A percentile compares a stretch with the other conserved stretches of the same genome.
Evolutionary conservation across 2,888 invertebrate genomes (phyloP).

Genomic region (Sussaba pulchella): DNA sequence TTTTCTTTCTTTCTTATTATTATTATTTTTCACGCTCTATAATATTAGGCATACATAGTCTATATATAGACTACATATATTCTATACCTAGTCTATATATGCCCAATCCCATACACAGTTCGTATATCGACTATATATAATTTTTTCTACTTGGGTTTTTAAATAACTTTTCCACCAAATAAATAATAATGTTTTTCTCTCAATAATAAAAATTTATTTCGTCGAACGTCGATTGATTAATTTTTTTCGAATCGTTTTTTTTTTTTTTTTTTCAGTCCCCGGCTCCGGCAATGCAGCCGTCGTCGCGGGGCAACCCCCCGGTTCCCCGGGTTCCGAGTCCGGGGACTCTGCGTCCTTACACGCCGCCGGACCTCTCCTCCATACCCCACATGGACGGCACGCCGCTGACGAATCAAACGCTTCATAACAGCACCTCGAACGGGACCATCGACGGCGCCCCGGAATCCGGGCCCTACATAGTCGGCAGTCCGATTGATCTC

Average conservation of each 20-base stretch:
- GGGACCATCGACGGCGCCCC: slow-evolving; percentile 69
- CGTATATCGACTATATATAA: no score
- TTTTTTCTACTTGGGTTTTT: no score
- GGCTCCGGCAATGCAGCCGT: slow-evolving; percentile 81
- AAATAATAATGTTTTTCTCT: no score
- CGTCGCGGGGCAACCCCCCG: slow-evolving; percentile 80
- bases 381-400: slow-evolving; percentile 83
- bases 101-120: no score
- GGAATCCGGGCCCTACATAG: slow-evolving; percentile 79
- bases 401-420: slow-evolving; percentile 71
- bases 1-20: no score
- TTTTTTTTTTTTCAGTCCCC: slow-evolving; percentile 77
- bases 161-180: no score
- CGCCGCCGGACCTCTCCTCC: slow-evolving; percentile 81
- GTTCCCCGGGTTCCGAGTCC: slow-evolving; percentile 77
- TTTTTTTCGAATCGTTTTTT: background rate
- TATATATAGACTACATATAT: no score
- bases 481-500: slow-evolving; percentile 82
- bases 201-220: background rate
- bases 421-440: slow-evolving; percentile 73
- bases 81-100: no score
- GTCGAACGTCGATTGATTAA: background rate
- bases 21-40: no score
- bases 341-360: slow-evolving; percentile 78
- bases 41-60: no score